Conservation (phyloP, 1,140 invertebrate genomes). For the Neodiprion virginianus region DNA sequence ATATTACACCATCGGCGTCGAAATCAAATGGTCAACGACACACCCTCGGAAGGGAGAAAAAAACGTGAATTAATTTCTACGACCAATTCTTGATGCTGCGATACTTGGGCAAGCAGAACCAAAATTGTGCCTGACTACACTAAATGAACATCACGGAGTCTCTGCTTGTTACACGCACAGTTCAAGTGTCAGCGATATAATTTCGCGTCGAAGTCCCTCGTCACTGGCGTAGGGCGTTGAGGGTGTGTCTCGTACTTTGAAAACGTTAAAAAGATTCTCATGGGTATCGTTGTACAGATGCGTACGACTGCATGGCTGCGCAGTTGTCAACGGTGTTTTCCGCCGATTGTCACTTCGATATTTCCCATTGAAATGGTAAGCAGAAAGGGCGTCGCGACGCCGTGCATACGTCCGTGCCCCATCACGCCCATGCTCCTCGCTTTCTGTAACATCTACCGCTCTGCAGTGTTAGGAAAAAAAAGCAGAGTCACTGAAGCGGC, state of each 20-base stretch:
- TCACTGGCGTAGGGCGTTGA: neutral
- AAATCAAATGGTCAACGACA: no score
- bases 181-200: no score
- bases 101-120: no score
- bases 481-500: no score
- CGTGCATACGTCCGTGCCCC: slow-evolving; percentile 30
- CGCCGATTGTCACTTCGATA: slow-evolving; percentile 45
- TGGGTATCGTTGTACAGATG: slow-evolving; percentile 52
- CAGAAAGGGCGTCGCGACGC: slow-evolving; percentile 43
- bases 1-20: no score
- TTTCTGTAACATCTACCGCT: slow-evolving; percentile 33
- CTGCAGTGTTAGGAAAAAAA: no score
- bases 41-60: no score
- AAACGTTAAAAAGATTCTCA: slow-evolving; percentile 42
- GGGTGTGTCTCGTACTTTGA: slow-evolving; percentile 3
- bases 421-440: slow-evolving; percentile 38
- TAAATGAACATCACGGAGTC: no score
- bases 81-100: no score
- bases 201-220: neutral
- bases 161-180: neutral
- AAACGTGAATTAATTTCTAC: no score
- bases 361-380: slow-evolving; percentile 54
- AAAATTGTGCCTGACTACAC: no score
- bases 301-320: neutral
- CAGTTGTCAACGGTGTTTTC: slow-evolving; percentile 22